Evolutionary conservation across 2,888 invertebrate genomes (phyloP), one percentile per base, ranked within the genome.

Genomic region (Micoletzkya japonica): DNA sequence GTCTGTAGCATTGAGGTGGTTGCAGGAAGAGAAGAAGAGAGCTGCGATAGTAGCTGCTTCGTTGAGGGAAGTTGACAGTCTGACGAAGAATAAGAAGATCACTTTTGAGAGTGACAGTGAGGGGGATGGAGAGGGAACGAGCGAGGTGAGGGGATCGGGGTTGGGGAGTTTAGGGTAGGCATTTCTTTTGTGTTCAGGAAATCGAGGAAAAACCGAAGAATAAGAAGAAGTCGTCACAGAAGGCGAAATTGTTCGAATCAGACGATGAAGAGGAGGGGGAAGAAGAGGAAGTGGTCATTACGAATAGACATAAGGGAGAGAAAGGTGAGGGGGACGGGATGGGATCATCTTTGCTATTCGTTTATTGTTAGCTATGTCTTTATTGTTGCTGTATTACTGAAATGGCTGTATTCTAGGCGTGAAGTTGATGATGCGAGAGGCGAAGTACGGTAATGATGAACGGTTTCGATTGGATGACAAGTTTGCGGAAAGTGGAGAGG

Each of bases 391-490:
- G 20, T 44, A 44, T 52, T 1, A 24, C 14, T 59, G 2, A n/a
- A 44, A 44, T 20, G 14, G n/a, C 20, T 58, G 2, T 49, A 20
- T 64, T 73, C 70, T 60, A 78, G 77, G 76, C 57, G 76, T 70
- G 58, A 73, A 80, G 56, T 60, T 76, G 60, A 79, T 76, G 77
- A 69, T 76, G 44, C 36, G 73, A 57, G 77, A 76, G 50, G 64
- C 77, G 1, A 59, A 73, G 20, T 81, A 78, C 71, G 74, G 75
- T 39, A 70, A 72, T 44, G 78, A 78, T 70, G 57, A 71, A 17
- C 73, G 78, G 34, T 78, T 78, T 73, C 74, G 76, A 54, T 37
- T 78, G 28, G 71, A 75, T 58, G 73, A 75, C 34, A 78, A 77
- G 58, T 78, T 77, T 30, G 76, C 67, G 17, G 60, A 60, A 17